Conservation (phyloP, 2,113 vertebrate genomes). For the Epinephelus lanceolatus region DNA sequence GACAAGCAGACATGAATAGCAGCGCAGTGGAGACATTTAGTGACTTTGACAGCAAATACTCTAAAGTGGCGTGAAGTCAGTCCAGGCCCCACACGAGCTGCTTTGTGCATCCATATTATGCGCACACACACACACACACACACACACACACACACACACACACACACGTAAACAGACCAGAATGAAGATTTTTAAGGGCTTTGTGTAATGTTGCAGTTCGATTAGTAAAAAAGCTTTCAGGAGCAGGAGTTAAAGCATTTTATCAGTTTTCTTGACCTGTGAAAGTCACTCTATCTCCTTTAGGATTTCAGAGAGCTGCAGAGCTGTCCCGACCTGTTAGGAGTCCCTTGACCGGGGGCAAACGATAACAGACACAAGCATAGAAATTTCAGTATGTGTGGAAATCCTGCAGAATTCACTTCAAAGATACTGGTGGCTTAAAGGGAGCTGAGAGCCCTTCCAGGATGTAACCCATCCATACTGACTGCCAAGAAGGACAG, state of each 20-base stretch:
- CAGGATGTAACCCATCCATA: conserved; percentile 6
- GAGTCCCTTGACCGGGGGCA: not conserved
- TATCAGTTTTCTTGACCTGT: too few species aligned
- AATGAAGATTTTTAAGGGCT: not conserved
- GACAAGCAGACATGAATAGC: conserved; percentile 67
- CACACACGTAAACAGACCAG: not conserved
- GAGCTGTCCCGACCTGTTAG: not conserved
- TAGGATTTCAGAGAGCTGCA: not conserved
- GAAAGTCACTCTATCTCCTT: too few species aligned
- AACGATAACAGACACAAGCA: too few species aligned
- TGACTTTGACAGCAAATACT: conserved; percentile 62
- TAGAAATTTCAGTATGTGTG: too few species aligned
- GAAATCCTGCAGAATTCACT: not conserved
- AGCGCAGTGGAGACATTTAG: conserved; percentile 57
- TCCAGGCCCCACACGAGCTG: not conserved
- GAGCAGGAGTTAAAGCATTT: too few species aligned
- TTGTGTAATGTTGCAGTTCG: not conserved
- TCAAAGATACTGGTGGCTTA: not conserved
- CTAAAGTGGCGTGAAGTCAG: conserved; percentile 37
- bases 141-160: too few species aligned
- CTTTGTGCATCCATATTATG: not conserved
- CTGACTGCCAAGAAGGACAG: not conserved
- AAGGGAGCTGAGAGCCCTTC: not conserved
- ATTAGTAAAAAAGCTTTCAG: not conserved
- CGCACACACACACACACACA: too few species aligned